phyloP scores from a whole-genome alignment of 1,140 invertebrate genomes.

The Meloidogyne hapla region DNA sequence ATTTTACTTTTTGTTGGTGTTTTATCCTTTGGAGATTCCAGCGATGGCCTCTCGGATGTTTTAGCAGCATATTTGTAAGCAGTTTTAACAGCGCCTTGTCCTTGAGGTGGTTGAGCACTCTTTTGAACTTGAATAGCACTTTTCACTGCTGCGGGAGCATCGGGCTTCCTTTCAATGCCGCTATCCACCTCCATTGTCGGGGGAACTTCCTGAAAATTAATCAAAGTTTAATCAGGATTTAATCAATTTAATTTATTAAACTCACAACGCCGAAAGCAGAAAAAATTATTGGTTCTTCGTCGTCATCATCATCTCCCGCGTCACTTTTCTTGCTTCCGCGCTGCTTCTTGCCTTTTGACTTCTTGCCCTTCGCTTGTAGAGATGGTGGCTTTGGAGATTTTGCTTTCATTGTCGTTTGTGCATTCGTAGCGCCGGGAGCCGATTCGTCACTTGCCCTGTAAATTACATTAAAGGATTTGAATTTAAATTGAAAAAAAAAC shows the following conservation, averaged over 20 bases:
- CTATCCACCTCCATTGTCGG: conserved; percentile 1
- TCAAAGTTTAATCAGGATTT: too few relatives aligned
- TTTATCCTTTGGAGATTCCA: not conserved
- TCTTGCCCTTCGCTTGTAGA: not conserved
- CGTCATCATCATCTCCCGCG: not conserved
- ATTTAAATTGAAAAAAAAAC: too few relatives aligned
- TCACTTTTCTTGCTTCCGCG: not conserved
- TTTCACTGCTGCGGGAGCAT: not conserved
- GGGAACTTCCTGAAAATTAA: not conserved
- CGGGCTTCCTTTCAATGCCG: not conserved
- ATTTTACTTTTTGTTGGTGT: not conserved
- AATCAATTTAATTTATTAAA: not conserved
- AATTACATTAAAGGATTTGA: not conserved
- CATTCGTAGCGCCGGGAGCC: not conserved
- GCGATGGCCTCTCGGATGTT: not conserved
- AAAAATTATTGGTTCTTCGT: not conserved
- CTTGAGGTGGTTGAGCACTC: not conserved
- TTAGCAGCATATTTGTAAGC: not conserved
- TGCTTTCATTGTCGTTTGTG: not conserved
- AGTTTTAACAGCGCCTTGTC: not conserved
- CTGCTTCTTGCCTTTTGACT: not conserved
- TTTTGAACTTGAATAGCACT: not conserved
- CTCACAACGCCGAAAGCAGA: not conserved
- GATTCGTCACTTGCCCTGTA: not conserved
- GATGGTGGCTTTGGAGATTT: not conserved